phyloP scores from a whole-genome alignment of 2,888 invertebrate genomes.

The Drosophila rubida region DNA sequence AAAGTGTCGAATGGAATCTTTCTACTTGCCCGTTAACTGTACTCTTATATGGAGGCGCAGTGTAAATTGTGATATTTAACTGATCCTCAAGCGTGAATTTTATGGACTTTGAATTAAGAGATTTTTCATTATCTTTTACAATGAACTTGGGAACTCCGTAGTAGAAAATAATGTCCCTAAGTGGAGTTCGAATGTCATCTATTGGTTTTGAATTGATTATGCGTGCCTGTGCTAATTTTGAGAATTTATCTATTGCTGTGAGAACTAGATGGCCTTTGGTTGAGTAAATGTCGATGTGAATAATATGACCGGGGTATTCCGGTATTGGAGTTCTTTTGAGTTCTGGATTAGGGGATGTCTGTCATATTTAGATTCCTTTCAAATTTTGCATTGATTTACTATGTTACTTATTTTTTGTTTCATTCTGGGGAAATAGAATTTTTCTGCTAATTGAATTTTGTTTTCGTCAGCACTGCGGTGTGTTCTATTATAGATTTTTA shows the following conservation, averaged over 20 bases:
- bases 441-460: too few species aligned
- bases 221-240: not conserved
- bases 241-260: slow-evolving; percentile 12
- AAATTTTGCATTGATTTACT: slow-evolving; percentile 29
- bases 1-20: not conserved
- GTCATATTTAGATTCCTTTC: slow-evolving; percentile 35
- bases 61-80: not conserved
- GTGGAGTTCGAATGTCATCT: slow-evolving; percentile 12
- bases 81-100: not conserved
- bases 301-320: slow-evolving; percentile 11
- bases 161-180: too few species aligned
- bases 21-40: not conserved
- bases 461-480: too few species aligned
- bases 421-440: slow-evolving; percentile 37
- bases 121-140: too few species aligned
- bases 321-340: not conserved
- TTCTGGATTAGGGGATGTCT: slow-evolving; percentile 37
- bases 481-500: too few species aligned
- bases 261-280: not conserved
- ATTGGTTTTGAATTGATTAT: slow-evolving; percentile 6
- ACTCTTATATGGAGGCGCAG: not conserved
- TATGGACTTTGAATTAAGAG: not conserved
- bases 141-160: too few species aligned
- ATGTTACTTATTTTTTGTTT: slow-evolving; percentile 20
- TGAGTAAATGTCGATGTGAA: slow-evolving; percentile 6